Evolutionary conservation across 2,888 invertebrate genomes (phyloP), one percentile per base, ranked within the genome.

Genomic region (Dynastes grantii): DNA sequence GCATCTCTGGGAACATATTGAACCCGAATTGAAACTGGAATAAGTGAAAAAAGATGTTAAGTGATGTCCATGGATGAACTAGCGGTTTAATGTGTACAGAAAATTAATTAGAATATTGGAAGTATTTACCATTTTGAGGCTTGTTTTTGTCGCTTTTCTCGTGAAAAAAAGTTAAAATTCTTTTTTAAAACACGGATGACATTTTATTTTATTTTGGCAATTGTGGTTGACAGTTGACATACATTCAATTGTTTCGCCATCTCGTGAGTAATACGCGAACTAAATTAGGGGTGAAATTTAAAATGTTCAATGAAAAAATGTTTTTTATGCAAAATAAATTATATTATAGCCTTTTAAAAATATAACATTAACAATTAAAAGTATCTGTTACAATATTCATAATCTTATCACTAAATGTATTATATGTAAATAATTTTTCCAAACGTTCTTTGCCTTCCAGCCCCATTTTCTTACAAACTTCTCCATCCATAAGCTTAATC

Each of bases 1-100:
- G 93, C 80, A 94, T 92, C 84, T 96, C 96, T 83, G 95, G 95
- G 87, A 96, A 96, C 92, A 96, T 94, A 88, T 96, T 96, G 89
- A 97, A 96, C 61, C 95, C 94, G 88, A 97, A 96, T 92, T 95
- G 93, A 91, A 94, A 94, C 91, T 92, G 40, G 51, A 78, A 78
- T 32, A 73, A 77, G 16, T 16, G 16, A 63, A 3, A 61, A 71
- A 37, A 49, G 8, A 61, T 61, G 11, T 22, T 1, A 16, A 22
- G 27, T 61, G 22, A 61, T 13, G 22, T 55, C 55, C 22, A 55
- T 55, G 55, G n/a, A 16, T 0, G 6, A 22, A 3, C n/a, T 22
- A 13, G 2, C 6, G 32, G 32, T 55, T 16, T 45, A 11, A 11
- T 45, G 2, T 11, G 8, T 11, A 45, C 2, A 11, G 45, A 8